Base-by-base conservation (phyloP, 2,888 invertebrate species). In the Aplocera efformata region DNA sequence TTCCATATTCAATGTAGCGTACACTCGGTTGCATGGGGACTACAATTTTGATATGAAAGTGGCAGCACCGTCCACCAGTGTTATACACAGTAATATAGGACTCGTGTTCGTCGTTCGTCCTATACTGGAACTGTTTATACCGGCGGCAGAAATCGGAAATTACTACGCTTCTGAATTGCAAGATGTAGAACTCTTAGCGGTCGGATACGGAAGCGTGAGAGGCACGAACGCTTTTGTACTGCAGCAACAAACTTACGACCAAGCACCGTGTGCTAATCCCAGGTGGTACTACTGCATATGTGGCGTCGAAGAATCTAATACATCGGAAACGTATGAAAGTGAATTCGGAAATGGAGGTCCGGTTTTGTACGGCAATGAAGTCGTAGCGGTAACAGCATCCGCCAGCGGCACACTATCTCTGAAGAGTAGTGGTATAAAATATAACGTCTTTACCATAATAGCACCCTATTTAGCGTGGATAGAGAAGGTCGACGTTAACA, bases 221-320 rank as follows among this genome's bases (percentile, higher is more conserved):
- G 38, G 53, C 1, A 37, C 58, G 6, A 48, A 60, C 24, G 28
- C 45, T 10, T 35, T 65, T 7, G 63, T 56, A 7, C 49, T 83
- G 37, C 79, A 79, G 46, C 48, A 58, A 29, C 74, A 76, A 47
- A 36, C 28, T 1, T 84, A 76, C 45, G 52, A 58, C 13, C 73
- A 78, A 42, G 58, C 58, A 1, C 62, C 76, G 0, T 84, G 84
- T 50, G 46, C 53, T 10, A 76, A 78, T 48, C 73, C 79, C 0
- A 73, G 69, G 45, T 82, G 80, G 80, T 74, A 73, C 48, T 79
- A 82, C 45, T 79, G 77, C 47, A 52, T 81, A 9, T 83, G 83
- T 42, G 83, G 81, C 17, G 51, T 61, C 10, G 77, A 82, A 55
- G 51, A 60, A 22, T 40, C 58, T 1, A 38, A 44, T 4, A 31